Evolutionary conservation across 2,888 invertebrate genomes (phyloP).

Genomic region (Ceraclea dissimilis): DNA sequence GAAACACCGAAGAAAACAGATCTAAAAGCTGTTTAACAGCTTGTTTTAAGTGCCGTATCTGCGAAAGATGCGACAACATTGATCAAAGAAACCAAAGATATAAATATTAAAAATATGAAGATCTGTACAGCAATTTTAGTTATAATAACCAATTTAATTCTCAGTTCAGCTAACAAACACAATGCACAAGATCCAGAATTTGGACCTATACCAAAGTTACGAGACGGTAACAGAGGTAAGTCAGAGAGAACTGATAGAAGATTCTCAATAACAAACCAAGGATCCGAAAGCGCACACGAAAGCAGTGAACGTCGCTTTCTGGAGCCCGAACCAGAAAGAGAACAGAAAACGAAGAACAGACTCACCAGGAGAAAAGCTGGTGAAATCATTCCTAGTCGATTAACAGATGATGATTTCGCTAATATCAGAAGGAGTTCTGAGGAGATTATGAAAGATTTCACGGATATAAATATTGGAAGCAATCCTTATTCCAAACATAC

Average conservation of each 20-base stretch:
- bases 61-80: too few species aligned
- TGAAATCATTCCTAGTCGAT: constrained; percentile 16
- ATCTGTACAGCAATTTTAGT: constrained; percentile 11
- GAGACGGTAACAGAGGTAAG: background rate
- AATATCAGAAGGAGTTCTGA: constrained; percentile 21
- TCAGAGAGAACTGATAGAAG: constrained; percentile 12
- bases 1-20: background rate
- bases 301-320: constrained; percentile 17
- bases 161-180: constrained; percentile 7
- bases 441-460: constrained; percentile 22
- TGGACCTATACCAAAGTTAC: background rate
- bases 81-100: background rate
- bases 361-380: constrained; percentile 23
- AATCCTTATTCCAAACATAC: constrained; percentile 20
- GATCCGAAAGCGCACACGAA: constrained; percentile 24
- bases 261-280: constrained; percentile 15
- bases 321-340: constrained; percentile 7
- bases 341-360: constrained; percentile 19
- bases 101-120: constrained; percentile 9
- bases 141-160: constrained; percentile 11
- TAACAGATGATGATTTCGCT: constrained; percentile 17
- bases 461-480: constrained; percentile 13
- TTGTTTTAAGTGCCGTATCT: background rate
- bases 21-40: background rate
- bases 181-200: background rate